phyloP scores from a whole-genome alignment of 2,888 invertebrate species.

The Eupeodes luniger region DNA sequence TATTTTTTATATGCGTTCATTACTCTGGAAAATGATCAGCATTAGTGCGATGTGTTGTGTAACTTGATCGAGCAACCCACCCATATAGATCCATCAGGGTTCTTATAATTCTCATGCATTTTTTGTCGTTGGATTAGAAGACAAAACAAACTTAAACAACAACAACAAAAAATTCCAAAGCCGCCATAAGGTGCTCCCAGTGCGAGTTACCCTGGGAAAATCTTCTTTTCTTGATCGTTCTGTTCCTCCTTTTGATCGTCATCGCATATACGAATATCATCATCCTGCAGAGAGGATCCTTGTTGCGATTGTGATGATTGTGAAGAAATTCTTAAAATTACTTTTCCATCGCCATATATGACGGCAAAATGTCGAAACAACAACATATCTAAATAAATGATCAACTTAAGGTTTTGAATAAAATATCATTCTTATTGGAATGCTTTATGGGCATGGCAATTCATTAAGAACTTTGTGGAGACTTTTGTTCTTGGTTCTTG shows the following conservation, averaged over 20 bases:
- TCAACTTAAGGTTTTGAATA: constrained; percentile 52
- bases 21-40: constrained; percentile 60
- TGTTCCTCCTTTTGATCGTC: too few species aligned
- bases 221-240: constrained; percentile 23
- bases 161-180: not conserved
- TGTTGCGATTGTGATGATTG: constrained; percentile 43
- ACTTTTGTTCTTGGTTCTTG: not conserved
- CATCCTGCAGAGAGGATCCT: constrained; percentile 35
- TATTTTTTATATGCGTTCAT: constrained; percentile 31
- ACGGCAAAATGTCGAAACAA: constrained; percentile 64
- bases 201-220: constrained; percentile 65
- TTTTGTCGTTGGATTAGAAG: constrained; percentile 11
- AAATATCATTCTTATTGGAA: constrained; percentile 45
- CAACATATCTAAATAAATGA: constrained; percentile 60
- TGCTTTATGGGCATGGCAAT: constrained; percentile 43
- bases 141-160: not conserved
- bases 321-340: constrained; percentile 7
- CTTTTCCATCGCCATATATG: constrained; percentile 44
- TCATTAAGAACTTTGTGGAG: constrained; percentile 46
- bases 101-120: constrained; percentile 38
- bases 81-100: constrained; percentile 61
- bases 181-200: constrained; percentile 67
- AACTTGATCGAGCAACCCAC: constrained; percentile 70
- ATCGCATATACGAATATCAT: not conserved
- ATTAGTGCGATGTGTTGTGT: constrained; percentile 50